Evolutionary conservation across 2,797 vertebrate species (phyloP).

Genomic region (Malurus leucopterus): DNA sequence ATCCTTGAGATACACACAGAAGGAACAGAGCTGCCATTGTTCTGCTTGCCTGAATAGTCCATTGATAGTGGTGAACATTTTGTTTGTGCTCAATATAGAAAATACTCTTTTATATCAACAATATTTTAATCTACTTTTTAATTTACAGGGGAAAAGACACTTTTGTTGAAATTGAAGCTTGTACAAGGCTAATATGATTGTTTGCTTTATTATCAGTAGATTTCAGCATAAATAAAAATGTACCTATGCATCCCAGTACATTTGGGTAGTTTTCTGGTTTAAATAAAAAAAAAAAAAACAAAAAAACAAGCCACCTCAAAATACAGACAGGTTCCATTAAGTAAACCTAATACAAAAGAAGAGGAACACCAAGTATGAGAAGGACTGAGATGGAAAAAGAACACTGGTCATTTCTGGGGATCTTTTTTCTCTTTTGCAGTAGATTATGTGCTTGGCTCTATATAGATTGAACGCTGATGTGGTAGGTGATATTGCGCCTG

Average conservation of each 20-base stretch:
- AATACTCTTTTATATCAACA: not conserved
- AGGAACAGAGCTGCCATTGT: not conserved
- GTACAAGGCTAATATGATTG: not conserved
- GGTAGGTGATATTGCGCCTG: not conserved
- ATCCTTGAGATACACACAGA: not conserved
- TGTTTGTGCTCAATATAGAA: not conserved
- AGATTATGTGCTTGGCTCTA: not conserved
- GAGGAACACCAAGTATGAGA: not conserved
- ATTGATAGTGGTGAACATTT: not conserved
- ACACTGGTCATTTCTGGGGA: not conserved
- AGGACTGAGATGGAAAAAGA: not conserved
- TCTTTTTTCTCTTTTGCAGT: not conserved
- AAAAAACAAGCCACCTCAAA: accelerated
- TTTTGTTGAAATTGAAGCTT: not conserved
- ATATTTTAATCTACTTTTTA: not conserved
- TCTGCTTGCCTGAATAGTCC: not conserved
- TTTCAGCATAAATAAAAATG: not conserved
- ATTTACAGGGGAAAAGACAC: not conserved
- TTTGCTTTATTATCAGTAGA: not conserved
- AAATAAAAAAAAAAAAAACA: not conserved
- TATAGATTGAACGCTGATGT: not conserved
- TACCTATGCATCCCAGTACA: not conserved
- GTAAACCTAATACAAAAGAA: not conserved
- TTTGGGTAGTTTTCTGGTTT: not conserved
- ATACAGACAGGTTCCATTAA: not conserved